phyloP scores from a whole-genome alignment of 2,113 vertebrate species.

The Pao palembangensis region DNA sequence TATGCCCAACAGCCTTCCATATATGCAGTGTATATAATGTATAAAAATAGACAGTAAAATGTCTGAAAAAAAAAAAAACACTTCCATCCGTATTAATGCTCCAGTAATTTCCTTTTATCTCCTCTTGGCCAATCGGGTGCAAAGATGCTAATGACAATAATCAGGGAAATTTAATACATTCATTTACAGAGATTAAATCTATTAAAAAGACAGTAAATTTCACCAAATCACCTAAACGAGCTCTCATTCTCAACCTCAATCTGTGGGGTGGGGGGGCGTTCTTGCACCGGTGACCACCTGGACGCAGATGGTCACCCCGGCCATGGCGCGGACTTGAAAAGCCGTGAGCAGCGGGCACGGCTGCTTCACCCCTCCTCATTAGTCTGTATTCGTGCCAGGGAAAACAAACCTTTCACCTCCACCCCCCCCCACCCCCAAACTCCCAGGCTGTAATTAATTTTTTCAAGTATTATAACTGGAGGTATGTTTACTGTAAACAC shows the following conservation, averaged over 20 bases:
- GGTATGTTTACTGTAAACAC: slow-evolving; percentile 24
- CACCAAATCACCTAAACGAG: background rate
- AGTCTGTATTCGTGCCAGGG: slow-evolving; percentile 55
- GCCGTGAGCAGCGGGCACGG: slow-evolving; percentile 9
- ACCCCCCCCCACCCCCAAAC: slow-evolving; percentile 10
- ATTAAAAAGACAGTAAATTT: background rate
- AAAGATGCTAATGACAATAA: slow-evolving; percentile 27
- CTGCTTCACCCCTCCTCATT: slow-evolving; percentile 30
- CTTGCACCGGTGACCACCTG: too few relatives aligned
- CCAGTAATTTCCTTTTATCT: slow-evolving; percentile 55
- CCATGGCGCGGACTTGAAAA: slow-evolving; percentile 35
- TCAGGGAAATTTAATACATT: background rate
- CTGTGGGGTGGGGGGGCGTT: too few relatives aligned
- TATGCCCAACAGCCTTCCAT: slow-evolving; percentile 27
- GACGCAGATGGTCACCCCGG: slow-evolving; percentile 1
- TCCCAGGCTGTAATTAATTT: slow-evolving; percentile 24
- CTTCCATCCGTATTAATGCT: slow-evolving; percentile 33
- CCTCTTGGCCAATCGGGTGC: slow-evolving; percentile 21
- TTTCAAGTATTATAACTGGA: slow-evolving; percentile 7
- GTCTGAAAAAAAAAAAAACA: slow-evolving; percentile 19
- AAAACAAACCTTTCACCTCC: slow-evolving; percentile 59
- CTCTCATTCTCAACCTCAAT: too few relatives aligned
- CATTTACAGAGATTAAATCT: background rate
- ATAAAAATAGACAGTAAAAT: slow-evolving; percentile 44
- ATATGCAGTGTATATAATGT: slow-evolving; percentile 4